Evolutionary conservation across 2,888 invertebrate species (phyloP), one percentile per base, ranked within the genome.

Genomic region (Listrodromus nycthemerus): DNA sequence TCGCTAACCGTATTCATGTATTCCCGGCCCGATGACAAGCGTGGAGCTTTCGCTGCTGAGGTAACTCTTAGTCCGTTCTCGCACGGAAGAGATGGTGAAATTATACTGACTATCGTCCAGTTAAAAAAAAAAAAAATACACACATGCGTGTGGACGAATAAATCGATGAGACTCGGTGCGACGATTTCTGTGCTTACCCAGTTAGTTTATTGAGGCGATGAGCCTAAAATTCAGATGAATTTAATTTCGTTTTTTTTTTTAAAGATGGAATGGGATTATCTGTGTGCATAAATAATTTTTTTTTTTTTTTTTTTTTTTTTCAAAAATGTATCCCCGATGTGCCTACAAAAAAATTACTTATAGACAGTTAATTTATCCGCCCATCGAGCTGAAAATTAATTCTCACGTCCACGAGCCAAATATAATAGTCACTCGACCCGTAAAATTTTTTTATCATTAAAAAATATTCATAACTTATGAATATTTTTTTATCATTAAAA

Each of bases 1-100:
- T 24, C 30, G 52, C 66, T 33, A 19, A 74, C 24, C 63, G 50
- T 80, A 83, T 81, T 82, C 80, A 69, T 81, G 78, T 76, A 76
- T 80, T 85, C 83, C 69, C 21, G 70, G 24, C 65, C 37, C 30
- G 80, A 83, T 67, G 80, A 77, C 80, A 65, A 41, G 37, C 37
- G 52, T 63, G 48, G 77, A 45, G 63, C 45, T 80, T 83, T 75
- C 71, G 48, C 66, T 8, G 48, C 63, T 19, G 19, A n/a, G 30
- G 33, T 0, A 63, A 63, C n/a, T 63, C 30, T 16, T 0, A 0
- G 41, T 21, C 27, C 10, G 6, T 58, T 58, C 24, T 27, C 7
- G 3, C 24, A 58, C 13, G 3, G 55, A 58, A 58, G 19, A 52
- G 69, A 75, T 58, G 27, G 27, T 16, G 58, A 58, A 58, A 27